Evolutionary conservation across 1,140 invertebrate genomes (phyloP), one percentile per base, ranked within the genome.

Genomic region (Bursaphelenchus mucronatus): DNA sequence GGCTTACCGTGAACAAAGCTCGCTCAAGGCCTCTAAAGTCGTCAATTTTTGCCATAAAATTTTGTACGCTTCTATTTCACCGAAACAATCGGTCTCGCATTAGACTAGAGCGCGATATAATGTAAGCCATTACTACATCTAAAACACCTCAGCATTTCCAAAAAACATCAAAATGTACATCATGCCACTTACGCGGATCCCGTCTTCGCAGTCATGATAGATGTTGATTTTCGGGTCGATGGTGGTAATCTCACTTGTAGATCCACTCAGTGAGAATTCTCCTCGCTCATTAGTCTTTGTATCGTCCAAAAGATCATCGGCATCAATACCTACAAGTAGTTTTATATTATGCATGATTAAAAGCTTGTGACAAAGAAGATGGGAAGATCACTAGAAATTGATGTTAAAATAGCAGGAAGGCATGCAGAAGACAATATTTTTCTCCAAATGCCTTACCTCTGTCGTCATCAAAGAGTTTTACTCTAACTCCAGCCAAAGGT

Each of bases 401-500:
- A 15, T 19, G n/a, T 3, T 15, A 50, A 50, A 4, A 19, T 1
- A 50, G n/a, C n/a, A 3, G n/a, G 1, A n/a, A 4, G 6, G 17
- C 1, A 50, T 50, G 4, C 1, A 50, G n/a, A 19, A 50, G n/a
- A 50, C 13, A 15, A 59, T 59, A 13, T 17, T 13, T 45, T 13
- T 15, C 2, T 58, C 19, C 54, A 21, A 59, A 59, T n/a, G 30
- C 1, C 61, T 17, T 55, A 66, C 68, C 68, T 44, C 66, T 41
- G 53, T 72, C 70, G 46, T 72, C 66, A 44, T 72, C 70, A 51
- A 69, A 72, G 15, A 72, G 52, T 49, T 72, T 72, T 17, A 72
- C 71, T 46, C 53, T 52, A 45, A 72, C 66, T 43, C 51, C 66
- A 13, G 51, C 45, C 15, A 58, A 45, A n/a, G 70, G 72, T 50